These are phyloP conservation scores for Cheumatopsyche charites DNA, from an alignment of 1,140 invertebrate genomes.

Conservation along the genomic window DNA sequence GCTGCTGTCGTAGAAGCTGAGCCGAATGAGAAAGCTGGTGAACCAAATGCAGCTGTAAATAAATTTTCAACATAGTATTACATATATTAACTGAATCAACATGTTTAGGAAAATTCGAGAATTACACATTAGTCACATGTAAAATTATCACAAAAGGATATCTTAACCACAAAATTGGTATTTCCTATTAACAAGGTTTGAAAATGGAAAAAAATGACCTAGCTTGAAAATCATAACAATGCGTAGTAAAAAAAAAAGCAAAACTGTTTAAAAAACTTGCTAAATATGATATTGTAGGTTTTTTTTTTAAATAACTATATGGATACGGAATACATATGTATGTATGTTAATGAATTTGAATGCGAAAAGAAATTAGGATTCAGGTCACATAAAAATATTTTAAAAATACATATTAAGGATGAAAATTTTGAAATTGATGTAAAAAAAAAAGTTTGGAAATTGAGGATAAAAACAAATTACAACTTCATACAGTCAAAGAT, in stretches of 20 bases:
- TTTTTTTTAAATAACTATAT: too few species aligned
- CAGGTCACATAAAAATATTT: not conserved
- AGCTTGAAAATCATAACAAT: too few species aligned
- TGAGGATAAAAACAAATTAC: too few species aligned
- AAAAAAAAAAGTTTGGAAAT: not conserved
- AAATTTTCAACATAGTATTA: not conserved
- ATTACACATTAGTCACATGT: not conserved
- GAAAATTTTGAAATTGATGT: not conserved
- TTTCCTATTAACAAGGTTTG: not conserved
- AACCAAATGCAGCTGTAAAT: slow-evolving; percentile 43
- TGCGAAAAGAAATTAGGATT: too few species aligned
- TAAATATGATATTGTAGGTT: too few species aligned
- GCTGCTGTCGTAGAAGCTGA: slow-evolving; percentile 37
- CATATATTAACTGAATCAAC: not conserved
- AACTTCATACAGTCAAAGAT: too few species aligned
- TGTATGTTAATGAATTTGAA: too few species aligned
- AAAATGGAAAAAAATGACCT: too few species aligned
- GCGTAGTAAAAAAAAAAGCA: too few species aligned
- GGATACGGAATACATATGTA: too few species aligned
- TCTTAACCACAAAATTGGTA: not conserved
- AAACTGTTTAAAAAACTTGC: too few species aligned
- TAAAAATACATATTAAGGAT: not conserved
- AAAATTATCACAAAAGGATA: slow-evolving; percentile 1
- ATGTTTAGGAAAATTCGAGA: not conserved
- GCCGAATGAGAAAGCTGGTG: slow-evolving; percentile 41